Evolutionary conservation across 1,140 invertebrate species (phyloP), one percentile per base, ranked within the genome.

Genomic region (Berghia stephanieae): DNA sequence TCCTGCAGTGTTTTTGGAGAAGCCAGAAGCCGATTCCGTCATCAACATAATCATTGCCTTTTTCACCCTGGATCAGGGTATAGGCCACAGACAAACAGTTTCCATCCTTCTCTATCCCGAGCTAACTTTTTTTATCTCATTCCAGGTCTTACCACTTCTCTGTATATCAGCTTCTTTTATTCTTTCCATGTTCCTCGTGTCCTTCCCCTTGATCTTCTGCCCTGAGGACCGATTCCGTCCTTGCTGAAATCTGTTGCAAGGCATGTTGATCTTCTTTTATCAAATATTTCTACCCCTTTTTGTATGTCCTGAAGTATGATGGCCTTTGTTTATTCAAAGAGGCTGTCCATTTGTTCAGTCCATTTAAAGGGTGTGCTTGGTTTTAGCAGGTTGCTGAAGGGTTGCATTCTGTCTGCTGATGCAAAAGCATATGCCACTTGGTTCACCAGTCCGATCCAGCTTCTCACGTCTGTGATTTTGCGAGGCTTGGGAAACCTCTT

Each of bases 381-480:
- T 57, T 84, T 81, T 1, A 81, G 71, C 21, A 81, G 75, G n/a
- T 79, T 60, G 2, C 77, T 27, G 67, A 83, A 83, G 49, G 79
- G 82, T 10, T 63, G 44, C 79, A 82, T 82, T 38, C 70, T 42
- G 34, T 76, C 27, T 1, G 76, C 75, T 68, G 75, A 80, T 10
- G 40, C 36, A 49, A 82, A 83, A 16, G 79, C 80, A 52, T 83
- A 84, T 10, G 82, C 67, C 6, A 75, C 77, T 74, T 84, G 83
- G 44, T 84, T 85, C 21, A 84, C 72, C 2, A 85, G 46, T 0
- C 85, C 84, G 34, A 87, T 81, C 79, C 84, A 85, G 21, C 80
- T 70, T 70, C 82, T 49, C 4, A 80, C 60, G 70, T 81, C 83
- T 2, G 74, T 80, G 38, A 80, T 79, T 38, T 80, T 67, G 4